A percentile compares a stretch with the other conserved stretches of the same genome.
These are phyloP conservation scores for Synanthedon vespiformis DNA, from an alignment of 2,888 invertebrate genomes.

Conservation along the genomic window DNA sequence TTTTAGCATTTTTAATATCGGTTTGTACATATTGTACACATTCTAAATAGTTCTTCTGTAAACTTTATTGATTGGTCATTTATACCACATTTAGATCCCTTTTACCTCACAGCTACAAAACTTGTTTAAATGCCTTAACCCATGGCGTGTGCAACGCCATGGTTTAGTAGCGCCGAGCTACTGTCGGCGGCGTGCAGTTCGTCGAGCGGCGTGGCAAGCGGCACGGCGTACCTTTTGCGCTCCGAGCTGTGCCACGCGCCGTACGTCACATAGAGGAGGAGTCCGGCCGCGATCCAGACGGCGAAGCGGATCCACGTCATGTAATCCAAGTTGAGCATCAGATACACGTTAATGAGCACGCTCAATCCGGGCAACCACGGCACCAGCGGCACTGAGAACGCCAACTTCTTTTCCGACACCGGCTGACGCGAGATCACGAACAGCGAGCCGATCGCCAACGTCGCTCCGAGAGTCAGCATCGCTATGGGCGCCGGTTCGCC, in stretches of 20 bases:
- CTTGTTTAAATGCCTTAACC: background rate
- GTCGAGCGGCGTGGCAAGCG: slow-evolving; percentile 14
- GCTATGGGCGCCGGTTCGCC: slow-evolving; percentile 27
- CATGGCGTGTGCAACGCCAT: background rate
- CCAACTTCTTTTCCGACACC: slow-evolving; percentile 70
- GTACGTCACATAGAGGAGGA: slow-evolving; percentile 79
- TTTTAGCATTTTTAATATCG: too few species aligned
- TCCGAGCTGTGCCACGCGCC: slow-evolving; percentile 78
- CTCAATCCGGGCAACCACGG: slow-evolving; percentile 87
- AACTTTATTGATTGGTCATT: too few species aligned
- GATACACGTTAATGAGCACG: slow-evolving; percentile 86
- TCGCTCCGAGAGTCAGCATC: slow-evolving; percentile 15
- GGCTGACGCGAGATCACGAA: slow-evolving; percentile 72
- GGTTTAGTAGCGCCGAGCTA: slow-evolving; percentile 36
- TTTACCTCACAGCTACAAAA: too few species aligned
- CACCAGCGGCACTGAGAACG: slow-evolving; percentile 83
- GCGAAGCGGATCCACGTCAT: slow-evolving; percentile 88
- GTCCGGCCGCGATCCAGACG: slow-evolving; percentile 84
- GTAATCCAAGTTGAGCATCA: slow-evolving; percentile 78
- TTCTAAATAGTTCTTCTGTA: too few species aligned
- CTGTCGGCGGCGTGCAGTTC: slow-evolving; percentile 41
- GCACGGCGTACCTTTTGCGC: slow-evolving; percentile 26
- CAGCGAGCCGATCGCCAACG: slow-evolving; percentile 54
- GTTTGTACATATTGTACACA: too few species aligned
- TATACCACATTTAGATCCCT: too few species aligned